phyloP scores from a whole-genome alignment of 2,888 invertebrate genomes.

The Andrena bicolor region DNA sequence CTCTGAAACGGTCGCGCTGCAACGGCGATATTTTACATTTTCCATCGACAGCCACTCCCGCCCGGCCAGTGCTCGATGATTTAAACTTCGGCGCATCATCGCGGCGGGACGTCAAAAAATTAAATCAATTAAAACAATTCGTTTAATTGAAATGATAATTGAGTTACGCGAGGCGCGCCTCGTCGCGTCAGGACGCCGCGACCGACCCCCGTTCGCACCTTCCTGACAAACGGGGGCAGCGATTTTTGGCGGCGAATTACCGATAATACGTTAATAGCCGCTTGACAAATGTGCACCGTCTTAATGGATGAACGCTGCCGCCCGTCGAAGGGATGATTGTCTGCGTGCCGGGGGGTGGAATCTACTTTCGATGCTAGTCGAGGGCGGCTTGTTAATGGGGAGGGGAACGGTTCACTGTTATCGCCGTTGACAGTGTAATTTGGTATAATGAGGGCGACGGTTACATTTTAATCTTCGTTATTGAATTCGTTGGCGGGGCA shows the following conservation, averaged over 20 bases:
- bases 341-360: background rate
- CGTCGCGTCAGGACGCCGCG: background rate
- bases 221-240: background rate
- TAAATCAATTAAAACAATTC: conserved; percentile 65
- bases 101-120: conserved; percentile 50
- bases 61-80: conserved; percentile 56
- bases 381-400: conserved; percentile 25
- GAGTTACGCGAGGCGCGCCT: conserved; percentile 43
- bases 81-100: conserved; percentile 53
- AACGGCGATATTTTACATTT: conserved; percentile 68
- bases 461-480: conserved; percentile 47
- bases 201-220: conserved; percentile 14
- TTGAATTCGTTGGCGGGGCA: conserved; percentile 40
- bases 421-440: conserved; percentile 26
- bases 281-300: conserved; percentile 3
- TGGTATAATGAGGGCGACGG: conserved; percentile 30
- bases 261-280: background rate
- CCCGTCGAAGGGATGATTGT: background rate
- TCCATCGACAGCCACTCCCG: conserved; percentile 52
- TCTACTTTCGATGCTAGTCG: background rate
- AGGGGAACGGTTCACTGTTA: conserved; percentile 16
- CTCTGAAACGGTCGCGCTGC: conserved; percentile 28
- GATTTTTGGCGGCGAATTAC: conserved; percentile 21
- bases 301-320: conserved; percentile 18
- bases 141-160: conserved; percentile 66